Percentiles rank a stretch among this genome's conserved stretches.
phyloP scores from a whole-genome alignment of 2,113 vertebrate species.

The Ciconia maguari region DNA sequence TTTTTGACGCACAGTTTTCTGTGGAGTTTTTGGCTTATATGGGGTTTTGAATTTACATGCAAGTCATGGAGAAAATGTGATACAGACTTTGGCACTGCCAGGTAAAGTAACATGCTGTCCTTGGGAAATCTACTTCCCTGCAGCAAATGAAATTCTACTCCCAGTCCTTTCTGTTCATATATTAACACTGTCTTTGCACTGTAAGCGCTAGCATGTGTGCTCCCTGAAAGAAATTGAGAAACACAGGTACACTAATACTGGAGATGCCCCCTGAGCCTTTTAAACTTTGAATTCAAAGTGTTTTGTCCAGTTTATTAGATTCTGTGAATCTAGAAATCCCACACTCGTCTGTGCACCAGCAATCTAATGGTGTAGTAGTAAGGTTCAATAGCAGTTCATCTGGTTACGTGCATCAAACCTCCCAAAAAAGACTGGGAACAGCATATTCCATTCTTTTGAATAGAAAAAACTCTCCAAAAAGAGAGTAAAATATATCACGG shows the following conservation, averaged over 20 bases:
- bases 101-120: neutral
- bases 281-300: neutral
- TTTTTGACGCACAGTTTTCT: neutral
- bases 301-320: neutral
- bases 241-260: neutral
- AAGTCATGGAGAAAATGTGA: neutral
- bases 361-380: neutral
- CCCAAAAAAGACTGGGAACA: neutral
- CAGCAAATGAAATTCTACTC: neutral
- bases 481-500: neutral
- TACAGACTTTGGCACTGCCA: neutral
- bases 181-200: neutral
- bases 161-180: neutral
- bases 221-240: neutral
- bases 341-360: neutral
- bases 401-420: neutral
- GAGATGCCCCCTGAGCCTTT: neutral
- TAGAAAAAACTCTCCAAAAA: neutral
- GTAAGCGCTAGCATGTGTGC: neutral
- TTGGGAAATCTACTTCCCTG: neutral
- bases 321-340: neutral
- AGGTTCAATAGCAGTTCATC: conserved; percentile 23
- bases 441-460: neutral
- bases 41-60: neutral
- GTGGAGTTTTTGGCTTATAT: neutral